Percentiles rank a stretch among this genome's conserved stretches.
Conservation (phyloP, 2,797 vertebrate genomes). For the Hypotaenidia philippensis region DNA sequence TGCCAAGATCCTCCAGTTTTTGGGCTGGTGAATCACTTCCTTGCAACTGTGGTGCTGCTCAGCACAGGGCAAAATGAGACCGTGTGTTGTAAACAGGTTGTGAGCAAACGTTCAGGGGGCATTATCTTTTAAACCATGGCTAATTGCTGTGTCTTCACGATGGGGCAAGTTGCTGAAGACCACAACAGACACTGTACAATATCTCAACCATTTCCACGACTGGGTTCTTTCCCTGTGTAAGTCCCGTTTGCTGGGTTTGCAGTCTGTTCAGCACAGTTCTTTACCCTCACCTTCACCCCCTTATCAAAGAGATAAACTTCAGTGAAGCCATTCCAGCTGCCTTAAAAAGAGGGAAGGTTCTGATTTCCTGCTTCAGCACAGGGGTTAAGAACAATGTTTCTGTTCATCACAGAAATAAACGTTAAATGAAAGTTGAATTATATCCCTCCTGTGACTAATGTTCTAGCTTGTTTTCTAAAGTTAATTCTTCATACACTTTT, state of each 20-base stretch:
- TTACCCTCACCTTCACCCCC: not conserved
- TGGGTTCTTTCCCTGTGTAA: not conserved
- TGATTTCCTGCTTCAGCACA: not conserved
- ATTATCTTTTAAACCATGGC: not conserved
- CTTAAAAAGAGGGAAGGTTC: not conserved
- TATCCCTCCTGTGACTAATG: slow-evolving; percentile 66
- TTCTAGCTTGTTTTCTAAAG: slow-evolving; percentile 68
- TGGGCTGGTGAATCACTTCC: not conserved
- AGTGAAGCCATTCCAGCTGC: not conserved
- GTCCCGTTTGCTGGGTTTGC: not conserved
- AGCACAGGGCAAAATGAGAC: not conserved
- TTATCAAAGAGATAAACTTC: slow-evolving; percentile 3
- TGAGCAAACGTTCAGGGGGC: not conserved
- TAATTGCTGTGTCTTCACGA: not conserved
- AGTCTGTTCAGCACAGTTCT: not conserved
- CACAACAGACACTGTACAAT: not conserved
- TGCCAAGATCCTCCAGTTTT: not conserved
- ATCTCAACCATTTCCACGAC: not conserved
- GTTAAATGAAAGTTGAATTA: slow-evolving; percentile 60
- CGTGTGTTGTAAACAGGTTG: accelerated
- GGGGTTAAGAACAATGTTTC: slow-evolving; percentile 53
- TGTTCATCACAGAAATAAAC: slow-evolving; percentile 57
- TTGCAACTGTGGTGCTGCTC: not conserved
- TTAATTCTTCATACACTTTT: slow-evolving; percentile 42
- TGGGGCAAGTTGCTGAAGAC: not conserved